These are phyloP conservation scores for Acipenser transmontanus DNA, from an alignment of 2,797 vertebrate species.

Conservation along the genomic window DNA sequence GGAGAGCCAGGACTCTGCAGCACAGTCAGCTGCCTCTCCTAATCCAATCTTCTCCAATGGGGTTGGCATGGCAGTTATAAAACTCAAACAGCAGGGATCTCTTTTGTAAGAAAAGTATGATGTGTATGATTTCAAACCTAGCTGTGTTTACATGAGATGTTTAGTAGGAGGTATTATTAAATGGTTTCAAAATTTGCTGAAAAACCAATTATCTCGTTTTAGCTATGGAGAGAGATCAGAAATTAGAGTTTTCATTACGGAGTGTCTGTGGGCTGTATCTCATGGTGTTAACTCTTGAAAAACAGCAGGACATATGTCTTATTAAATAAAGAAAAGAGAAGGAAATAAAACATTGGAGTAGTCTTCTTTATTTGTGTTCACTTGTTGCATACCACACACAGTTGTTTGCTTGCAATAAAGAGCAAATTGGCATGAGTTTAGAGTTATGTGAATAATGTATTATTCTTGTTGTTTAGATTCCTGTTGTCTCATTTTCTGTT, in stretches of 20 bases:
- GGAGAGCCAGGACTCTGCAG: conserved; percentile 63
- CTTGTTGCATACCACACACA: no score
- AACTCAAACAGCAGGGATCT: conserved; percentile 75
- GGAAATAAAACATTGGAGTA: no score
- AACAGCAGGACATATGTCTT: neutral
- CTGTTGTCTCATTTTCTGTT: conserved; percentile 24
- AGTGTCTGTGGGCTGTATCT: conserved; percentile 56
- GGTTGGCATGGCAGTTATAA: conserved; percentile 63
- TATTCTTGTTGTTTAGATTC: no score
- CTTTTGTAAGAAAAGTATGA: conserved; percentile 74
- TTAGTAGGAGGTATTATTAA: conserved; percentile 69
- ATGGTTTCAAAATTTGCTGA: conserved; percentile 63
- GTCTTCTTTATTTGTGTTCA: no score
- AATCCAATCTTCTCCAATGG: conserved; percentile 84
- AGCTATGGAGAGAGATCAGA: conserved; percentile 47
- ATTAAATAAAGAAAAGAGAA: no score
- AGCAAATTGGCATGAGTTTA: no score
- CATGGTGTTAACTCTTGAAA: conserved; percentile 21
- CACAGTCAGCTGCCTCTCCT: conserved; percentile 70
- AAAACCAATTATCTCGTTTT: conserved; percentile 59
- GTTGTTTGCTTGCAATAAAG: no score
- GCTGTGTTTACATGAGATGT: conserved; percentile 75
- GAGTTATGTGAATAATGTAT: no score
- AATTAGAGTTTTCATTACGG: conserved; percentile 60
- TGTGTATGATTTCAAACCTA: conserved; percentile 71